Evolutionary conservation across 2,888 invertebrate species (phyloP).

Genomic region (Andrena bicolor): DNA sequence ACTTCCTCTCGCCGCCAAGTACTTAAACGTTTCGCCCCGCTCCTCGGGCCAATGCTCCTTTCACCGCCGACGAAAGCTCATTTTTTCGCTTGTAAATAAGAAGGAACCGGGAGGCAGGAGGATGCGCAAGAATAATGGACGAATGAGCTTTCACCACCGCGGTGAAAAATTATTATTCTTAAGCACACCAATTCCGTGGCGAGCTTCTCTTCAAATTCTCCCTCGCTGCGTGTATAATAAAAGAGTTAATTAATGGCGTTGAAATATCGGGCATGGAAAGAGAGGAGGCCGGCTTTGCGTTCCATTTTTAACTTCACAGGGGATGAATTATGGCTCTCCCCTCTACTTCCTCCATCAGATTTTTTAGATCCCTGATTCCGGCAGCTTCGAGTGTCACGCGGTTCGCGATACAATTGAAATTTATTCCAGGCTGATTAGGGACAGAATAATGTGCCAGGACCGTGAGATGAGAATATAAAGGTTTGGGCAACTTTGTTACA

Average conservation of each 20-base stretch:
- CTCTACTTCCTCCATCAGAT: not conserved
- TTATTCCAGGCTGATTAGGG: constrained; percentile 21
- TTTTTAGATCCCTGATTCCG: not conserved
- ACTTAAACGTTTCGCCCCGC: not conserved
- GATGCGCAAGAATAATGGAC: not conserved
- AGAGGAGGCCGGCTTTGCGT: not conserved
- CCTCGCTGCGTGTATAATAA: constrained; percentile 1
- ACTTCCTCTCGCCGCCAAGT: not conserved
- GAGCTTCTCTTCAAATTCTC: not conserved
- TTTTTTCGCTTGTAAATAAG: not conserved
- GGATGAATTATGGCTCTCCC: not conserved
- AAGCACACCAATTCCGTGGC: not conserved
- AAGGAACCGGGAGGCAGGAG: not conserved
- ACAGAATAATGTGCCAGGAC: not conserved
- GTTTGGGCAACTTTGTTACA: not conserved
- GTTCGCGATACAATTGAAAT: constrained; percentile 35
- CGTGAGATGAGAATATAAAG: constrained; percentile 22
- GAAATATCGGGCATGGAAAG: not conserved
- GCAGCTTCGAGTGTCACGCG: not conserved
- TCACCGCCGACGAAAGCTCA: not conserved
- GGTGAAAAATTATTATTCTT: constrained; percentile 24
- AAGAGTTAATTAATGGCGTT: constrained; percentile 10
- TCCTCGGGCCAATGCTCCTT: not conserved
- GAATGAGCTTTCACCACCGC: no score
- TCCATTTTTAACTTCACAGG: constrained; percentile 12